These are phyloP conservation scores for Aurelia sp. DNA, from an alignment of 30 jellyfish, hydroid and myxozoan species.

Conservation along the genomic window DNA sequence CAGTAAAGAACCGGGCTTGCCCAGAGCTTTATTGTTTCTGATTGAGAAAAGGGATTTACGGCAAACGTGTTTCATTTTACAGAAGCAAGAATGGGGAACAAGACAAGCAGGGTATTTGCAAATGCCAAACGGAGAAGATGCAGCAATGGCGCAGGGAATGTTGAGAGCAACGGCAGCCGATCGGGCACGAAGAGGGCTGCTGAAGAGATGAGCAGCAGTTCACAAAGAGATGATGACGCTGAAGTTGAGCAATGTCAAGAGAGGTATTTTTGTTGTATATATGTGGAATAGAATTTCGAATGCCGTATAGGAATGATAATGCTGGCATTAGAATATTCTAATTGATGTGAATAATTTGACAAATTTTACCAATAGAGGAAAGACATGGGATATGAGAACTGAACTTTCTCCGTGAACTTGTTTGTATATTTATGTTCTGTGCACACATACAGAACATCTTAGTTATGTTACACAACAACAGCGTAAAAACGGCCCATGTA, in stretches of 20 bases:
- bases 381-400: too few relatives aligned
- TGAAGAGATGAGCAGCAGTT: slow-evolving; percentile 35
- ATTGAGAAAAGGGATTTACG: too few relatives aligned
- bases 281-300: too few relatives aligned
- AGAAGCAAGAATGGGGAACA: slow-evolving; percentile 30
- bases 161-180: neutral
- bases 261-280: slow-evolving; percentile 1
- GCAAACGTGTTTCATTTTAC: neutral
- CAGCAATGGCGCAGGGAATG: neutral
- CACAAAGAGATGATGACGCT: slow-evolving; percentile 27
- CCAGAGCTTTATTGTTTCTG: too few relatives aligned
- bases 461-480: too few relatives aligned
- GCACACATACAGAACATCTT: too few relatives aligned
- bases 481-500: too few relatives aligned
- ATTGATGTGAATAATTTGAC: neutral
- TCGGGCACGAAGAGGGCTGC: slow-evolving; percentile 46
- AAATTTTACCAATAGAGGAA: too few relatives aligned
- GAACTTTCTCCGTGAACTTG: too few relatives aligned
- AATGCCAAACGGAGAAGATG: neutral
- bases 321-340: too few relatives aligned
- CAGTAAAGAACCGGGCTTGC: too few relatives aligned
- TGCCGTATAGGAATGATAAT: neutral
- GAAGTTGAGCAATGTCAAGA: slow-evolving; percentile 51
- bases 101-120: slow-evolving; percentile 28
- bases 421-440: too few relatives aligned